Evolutionary conservation across 2,888 invertebrate genomes (phyloP), one percentile per base, ranked within the genome.

Genomic region (Caenorhabditis sinica): DNA sequence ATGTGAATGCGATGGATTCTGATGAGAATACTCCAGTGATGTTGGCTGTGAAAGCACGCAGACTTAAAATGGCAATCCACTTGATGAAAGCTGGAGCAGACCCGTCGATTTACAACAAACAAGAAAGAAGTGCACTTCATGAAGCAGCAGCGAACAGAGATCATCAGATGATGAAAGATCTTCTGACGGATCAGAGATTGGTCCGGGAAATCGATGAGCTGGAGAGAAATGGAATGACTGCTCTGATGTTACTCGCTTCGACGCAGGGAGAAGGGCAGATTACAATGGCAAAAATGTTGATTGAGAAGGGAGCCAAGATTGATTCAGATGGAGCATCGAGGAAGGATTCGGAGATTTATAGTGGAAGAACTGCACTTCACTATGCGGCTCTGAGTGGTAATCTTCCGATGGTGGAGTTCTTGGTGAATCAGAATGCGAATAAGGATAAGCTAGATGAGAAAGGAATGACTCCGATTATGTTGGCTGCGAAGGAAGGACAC

Each of bases 401-500:
- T 66, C 20, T 85, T 45, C 61, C 43, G 43, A 90, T 89, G 88
- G 82, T 89, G n/a, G 51, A 86, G 36, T 86, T 75, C 53, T 77
- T 91, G 53, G 74, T 90, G 40, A 45, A 28, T 9, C 73, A 77
- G 23, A 85, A 87, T 45, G 88, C 90, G 49, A 88, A 89, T 66
- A 89, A 88, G 65, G 89, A 90, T 73, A 85, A 84, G 30, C 80
- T 76, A 23, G 84, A 84, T 45, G 84, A 84, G n/a, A 58, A 40
- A 1, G 98, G 98, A 92, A 97, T 98, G 93, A 98, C 98, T 0
- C 97, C 98, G 0, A 94, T 99, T 81, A 98, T 98, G 94, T 95
- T 98, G 66, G 98, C 98, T 1, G 97, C 98, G 0, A 95, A 97
- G 23, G 98, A 98, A 94, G 98, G 98, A 73, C 96, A 96, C 63